A percentile compares a stretch with the other conserved stretches of the same genome.
These are phyloP conservation scores for Sphenopsis melanotis DNA, from an alignment of 2,797 vertebrate species.

Conservation along the genomic window DNA sequence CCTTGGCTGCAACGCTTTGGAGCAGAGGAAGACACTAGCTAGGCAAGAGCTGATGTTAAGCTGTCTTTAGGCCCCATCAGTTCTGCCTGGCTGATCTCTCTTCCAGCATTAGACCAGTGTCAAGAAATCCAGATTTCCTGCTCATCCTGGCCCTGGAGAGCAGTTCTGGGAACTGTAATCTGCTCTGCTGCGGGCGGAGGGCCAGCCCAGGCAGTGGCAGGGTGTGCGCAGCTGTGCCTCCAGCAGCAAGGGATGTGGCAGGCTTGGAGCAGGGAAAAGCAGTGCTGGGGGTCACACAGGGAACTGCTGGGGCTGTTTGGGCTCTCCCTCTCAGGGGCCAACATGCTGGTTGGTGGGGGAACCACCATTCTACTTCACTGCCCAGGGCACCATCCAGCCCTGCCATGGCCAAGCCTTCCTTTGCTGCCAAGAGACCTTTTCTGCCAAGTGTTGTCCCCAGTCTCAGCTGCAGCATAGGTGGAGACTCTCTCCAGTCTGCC, in stretches of 20 bases:
- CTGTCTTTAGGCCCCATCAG: background rate
- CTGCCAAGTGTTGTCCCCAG: accelerated
- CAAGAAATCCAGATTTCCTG: background rate
- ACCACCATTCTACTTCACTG: accelerated
- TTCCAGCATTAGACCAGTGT: background rate
- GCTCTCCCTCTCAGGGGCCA: background rate
- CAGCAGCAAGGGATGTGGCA: background rate
- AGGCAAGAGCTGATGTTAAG: background rate
- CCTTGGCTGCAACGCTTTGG: background rate
- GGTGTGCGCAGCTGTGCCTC: accelerated
- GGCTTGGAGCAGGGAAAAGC: background rate
- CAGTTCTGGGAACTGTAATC: background rate
- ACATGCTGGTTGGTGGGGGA: accelerated
- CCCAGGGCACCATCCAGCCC: background rate
- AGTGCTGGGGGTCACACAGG: accelerated
- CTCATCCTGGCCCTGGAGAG: background rate
- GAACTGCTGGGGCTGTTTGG: background rate
- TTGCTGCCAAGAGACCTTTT: background rate
- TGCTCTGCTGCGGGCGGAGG: accelerated
- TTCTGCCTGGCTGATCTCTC: background rate
- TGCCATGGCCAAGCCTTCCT: background rate
- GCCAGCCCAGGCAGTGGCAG: accelerated
- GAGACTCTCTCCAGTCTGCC: background rate
- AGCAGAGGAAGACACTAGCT: background rate
- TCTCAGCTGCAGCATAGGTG: background rate